Evolutionary conservation across 2,113 vertebrate species (phyloP), one percentile per base, ranked within the genome.

Genomic region (Suricata suricatta): DNA sequence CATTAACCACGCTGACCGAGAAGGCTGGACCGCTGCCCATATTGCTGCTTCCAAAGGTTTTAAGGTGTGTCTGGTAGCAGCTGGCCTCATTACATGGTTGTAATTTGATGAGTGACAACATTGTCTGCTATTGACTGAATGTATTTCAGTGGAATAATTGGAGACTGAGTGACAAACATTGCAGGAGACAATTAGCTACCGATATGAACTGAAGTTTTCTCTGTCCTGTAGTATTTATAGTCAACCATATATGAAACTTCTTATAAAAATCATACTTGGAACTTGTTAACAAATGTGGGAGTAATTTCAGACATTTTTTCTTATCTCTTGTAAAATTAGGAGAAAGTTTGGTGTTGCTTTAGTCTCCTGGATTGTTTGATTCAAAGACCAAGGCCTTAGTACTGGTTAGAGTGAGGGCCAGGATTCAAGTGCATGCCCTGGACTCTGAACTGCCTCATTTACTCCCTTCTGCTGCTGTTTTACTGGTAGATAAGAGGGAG

Each of bases 11-110:
- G 98, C 99, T 95, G 99, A 99, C 98, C 98, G 98, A 80, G 99
- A 99, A 29, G 99, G 99, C 82, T 99, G 99, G 99, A 99, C 99
- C 8, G 99, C 99, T 96, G 99, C 99, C 63, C 99, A 99, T 86
- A 99, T 99, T 98, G 99, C 99, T 84, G 99, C 99, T 64, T 99
- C 99, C 38, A 99, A 99, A 96, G 99, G 99, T 93, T 99, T 99
- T 98, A 99, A 99, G 99, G 99, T 99, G 90, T 97, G 98, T 98
- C n/a, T 77, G 0, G 41, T 68, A 17, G 79, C 91, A 93, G 41
- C 79, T 83, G 41, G 77, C 38, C 17, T 50, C 17, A 7, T 44
- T 41, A 72, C 17, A 4, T 80, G 44, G 29, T 12, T 80, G 41
- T 97, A 88, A 95, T 29, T 50, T 64, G 64, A 50, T 88, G 76